These are phyloP conservation scores for Drosophila ercepeae DNA, from an alignment of 1,140 invertebrate genomes.

Conservation along the genomic window DNA sequence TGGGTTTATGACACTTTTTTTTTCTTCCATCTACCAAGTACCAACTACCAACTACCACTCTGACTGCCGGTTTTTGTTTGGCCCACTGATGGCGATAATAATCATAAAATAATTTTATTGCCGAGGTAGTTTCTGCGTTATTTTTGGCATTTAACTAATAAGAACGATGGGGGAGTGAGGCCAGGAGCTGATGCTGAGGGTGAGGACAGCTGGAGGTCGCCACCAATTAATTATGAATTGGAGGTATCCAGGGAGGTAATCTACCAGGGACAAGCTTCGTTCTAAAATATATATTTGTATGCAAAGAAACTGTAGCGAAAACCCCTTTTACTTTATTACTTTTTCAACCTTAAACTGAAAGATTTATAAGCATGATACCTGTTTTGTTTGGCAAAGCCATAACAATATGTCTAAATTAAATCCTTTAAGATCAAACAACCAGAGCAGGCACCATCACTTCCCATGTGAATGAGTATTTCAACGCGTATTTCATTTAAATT, in stretches of 20 bases:
- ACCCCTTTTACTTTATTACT: no score
- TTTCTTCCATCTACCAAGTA: no score
- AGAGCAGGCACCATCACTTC: conserved; percentile 5
- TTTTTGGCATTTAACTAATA: conserved; percentile 57
- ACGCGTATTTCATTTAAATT: conserved; percentile 76
- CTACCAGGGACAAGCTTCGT: background rate
- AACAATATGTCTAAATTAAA: conserved; percentile 75
- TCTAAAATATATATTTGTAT: background rate
- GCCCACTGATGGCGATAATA: conserved; percentile 43
- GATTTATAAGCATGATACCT: conserved; percentile 29
- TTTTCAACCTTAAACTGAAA: conserved; percentile 8
- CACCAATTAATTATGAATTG: conserved; percentile 25
- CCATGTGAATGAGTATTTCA: conserved; percentile 49
- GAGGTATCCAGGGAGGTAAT: conserved; percentile 6
- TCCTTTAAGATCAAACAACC: conserved; percentile 64
- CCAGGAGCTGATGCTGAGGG: background rate
- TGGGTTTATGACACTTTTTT: conserved; percentile 50
- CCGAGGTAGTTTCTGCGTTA: conserved; percentile 18
- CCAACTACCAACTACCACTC: background rate
- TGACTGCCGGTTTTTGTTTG: conserved; percentile 13
- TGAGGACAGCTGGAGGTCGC: conserved; percentile 16
- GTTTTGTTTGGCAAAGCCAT: conserved; percentile 23
- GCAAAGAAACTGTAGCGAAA: no score
- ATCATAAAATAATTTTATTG: conserved; percentile 64
- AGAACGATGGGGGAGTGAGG: conserved; percentile 8